Base-by-base conservation (phyloP, 37 sponge, comb jelly and placozoan genomes). In the Cliona cf. orientalis region DNA sequence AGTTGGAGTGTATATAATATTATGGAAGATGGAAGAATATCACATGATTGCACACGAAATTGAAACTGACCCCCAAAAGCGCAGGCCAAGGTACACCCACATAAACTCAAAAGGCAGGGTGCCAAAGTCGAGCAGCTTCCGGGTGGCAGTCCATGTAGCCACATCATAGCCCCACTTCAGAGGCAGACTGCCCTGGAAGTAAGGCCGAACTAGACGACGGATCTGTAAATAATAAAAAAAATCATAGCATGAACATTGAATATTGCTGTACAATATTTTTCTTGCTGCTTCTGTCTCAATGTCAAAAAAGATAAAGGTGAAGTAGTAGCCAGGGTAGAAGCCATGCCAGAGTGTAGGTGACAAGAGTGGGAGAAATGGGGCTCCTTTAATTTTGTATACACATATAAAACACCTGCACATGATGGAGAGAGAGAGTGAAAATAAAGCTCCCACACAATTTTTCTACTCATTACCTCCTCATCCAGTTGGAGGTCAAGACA, bases 301-400 rank as follows among this genome's bases (percentile, higher is more conserved):
- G 3, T 64, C 85, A 46, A 80, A 61, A 45, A 31, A 66, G 22
- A 95, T 11, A 58, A 91, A 89, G 62, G 84, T 80, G 58, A 86
- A 39, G 62, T 95, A 91, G 82, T 96, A 96, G 21, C 91, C 88
- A 32, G 93, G 93, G 69, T 96, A 96, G 81, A 96, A 89, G 40
- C 96, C 96, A 35, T 96, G 96, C 96, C 96, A 96, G 25, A 61
- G 42, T 36, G 42, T 83, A 96, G 21, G 91, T 90, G 60, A 62
- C 36, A 33, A 86, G 4, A 9, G 72, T 84, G 29, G 93, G 91
- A 21, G 28, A 11, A 35, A 58, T 19, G 11, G 40, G 1, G 2
- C 19, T 58, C 7, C 80, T 29, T 26, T 69, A 73, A n/a, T n/a
- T n/a, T n/a, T n/a, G n/a, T n/a, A 63, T 64, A 82, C 49, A 72